These are phyloP conservation scores for Lathronympha strigana DNA, from an alignment of 2,888 invertebrate genomes.

Conservation along the genomic window DNA sequence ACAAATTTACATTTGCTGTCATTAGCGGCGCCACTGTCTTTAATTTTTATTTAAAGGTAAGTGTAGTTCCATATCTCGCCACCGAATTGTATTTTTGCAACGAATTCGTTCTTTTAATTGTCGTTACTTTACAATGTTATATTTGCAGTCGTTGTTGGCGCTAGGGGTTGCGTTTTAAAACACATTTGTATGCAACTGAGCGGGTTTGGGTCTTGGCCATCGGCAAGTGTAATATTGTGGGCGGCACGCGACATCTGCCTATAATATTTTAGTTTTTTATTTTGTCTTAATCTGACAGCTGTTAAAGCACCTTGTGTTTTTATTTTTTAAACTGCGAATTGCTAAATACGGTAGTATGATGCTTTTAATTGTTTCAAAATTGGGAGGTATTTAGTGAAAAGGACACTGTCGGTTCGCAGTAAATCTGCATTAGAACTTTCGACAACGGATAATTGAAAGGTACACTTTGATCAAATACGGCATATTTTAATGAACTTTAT, in stretches of 20 bases:
- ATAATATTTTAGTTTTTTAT: conserved; percentile 30
- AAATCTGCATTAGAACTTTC: too few species aligned
- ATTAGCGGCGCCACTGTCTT: conserved; percentile 9
- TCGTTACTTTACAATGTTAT: conserved; percentile 6
- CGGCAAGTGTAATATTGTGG: conserved; percentile 7
- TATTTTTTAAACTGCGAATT: conserved; percentile 10
- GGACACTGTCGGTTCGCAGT: too few species aligned
- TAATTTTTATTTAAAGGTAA: background rate
- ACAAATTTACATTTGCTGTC: conserved; percentile 8
- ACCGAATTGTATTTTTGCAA: background rate
- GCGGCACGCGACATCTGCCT: conserved; percentile 49
- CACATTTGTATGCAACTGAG: too few species aligned
- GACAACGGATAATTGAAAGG: too few species aligned
- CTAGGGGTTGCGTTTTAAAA: background rate
- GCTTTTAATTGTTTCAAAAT: background rate
- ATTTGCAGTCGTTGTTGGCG: conserved; percentile 3
- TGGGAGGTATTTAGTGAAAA: too few species aligned
- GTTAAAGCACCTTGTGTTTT: conserved; percentile 43
- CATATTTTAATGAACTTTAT: too few species aligned
- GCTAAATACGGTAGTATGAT: background rate
- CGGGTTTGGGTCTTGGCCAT: background rate
- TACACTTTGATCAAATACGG: too few species aligned
- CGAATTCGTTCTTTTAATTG: conserved; percentile 22
- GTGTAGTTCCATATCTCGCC: conserved; percentile 4
- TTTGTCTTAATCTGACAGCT: conserved; percentile 44